Percentiles rank a stretch among this genome's conserved stretches.
phyloP scores from a whole-genome alignment of 37 sponge, comb jelly and placozoan species.

The Mnemiopsis leidyi region DNA sequence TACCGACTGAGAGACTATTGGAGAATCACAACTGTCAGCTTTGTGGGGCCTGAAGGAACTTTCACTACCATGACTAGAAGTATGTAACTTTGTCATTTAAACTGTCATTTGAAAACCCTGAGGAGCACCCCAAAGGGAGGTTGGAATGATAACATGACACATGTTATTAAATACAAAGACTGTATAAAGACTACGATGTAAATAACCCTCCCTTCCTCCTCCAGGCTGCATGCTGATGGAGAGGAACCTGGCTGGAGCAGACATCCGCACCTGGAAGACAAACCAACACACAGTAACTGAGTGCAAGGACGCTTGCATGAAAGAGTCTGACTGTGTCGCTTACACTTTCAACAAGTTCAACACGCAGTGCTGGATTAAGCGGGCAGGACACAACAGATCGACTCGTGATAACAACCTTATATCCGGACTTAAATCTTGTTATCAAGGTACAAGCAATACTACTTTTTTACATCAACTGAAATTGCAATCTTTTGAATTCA shows the following conservation, averaged over 20 bases:
- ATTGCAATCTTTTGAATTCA: no score
- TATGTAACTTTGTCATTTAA: neutral
- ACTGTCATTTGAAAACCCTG: no score
- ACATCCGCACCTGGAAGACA: neutral
- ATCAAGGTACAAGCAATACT: neutral
- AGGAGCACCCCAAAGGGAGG: no score
- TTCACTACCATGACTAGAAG: neutral
- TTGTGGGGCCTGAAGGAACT: neutral
- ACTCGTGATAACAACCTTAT: neutral
- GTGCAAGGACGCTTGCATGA: neutral
- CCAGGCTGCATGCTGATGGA: neutral
- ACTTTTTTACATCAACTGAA: neutral
- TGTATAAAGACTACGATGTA: no score
- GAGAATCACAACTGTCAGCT: neutral
- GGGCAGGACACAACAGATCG: neutral
- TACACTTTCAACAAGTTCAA: neutral
- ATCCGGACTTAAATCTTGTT: conserved; percentile 21
- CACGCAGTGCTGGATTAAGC: neutral
- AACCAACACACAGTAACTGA: neutral
- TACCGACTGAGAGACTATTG: no score
- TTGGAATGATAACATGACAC: no score
- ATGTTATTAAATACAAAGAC: no score
- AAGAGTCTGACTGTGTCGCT: neutral
- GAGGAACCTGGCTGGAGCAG: neutral
- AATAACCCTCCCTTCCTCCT: no score